Base-by-base conservation (phyloP, 2,113 vertebrate genomes). In the Chaetorhynchus papuensis region DNA sequence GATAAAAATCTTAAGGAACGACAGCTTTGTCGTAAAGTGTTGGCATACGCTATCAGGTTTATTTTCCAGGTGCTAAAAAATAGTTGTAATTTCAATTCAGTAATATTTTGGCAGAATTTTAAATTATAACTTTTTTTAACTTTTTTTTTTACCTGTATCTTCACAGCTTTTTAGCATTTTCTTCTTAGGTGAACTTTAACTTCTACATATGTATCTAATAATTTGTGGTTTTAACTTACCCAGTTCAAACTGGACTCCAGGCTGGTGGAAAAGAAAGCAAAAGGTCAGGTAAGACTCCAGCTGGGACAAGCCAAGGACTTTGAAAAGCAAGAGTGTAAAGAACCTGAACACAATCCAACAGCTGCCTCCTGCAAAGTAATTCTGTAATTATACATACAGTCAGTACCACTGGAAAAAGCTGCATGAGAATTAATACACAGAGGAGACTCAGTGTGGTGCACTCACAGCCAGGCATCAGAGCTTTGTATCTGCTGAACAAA, bases 11-110 rank as follows among this genome's bases (percentile, higher is more conserved):
- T 92, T 90, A 81, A 61, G 53, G 31, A 80, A 80, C 71, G 89
- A 85, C 35, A 96, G 54, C 31, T 87, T 83, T 78, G 23, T 71
- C 13, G 37, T 92, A 81, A 96, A 96, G 95, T 95, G 96, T 92
- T 91, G 50, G 49, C 45, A 65, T 37, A 85, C 33, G 11, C 39
- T 81, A 94, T 91, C 75, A 87, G 44, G 21, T 90, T 89, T 81
- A 64, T 75, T 72, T 71, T 94, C 22, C 52, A 64, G 26, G 75
- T 18, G 4, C 44, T 76, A 79, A 71, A 88, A 94, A 16, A 80
- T 1, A 47, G 27, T 28, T 79, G 28, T 26, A 68, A 71, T 76
- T 60, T 70, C 41, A 56, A n/a, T 60, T 90, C 52, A 93, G 21
- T 41, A 84, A 68, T 60, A 79, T 41, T 89, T 63, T 45, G 30